Base-by-base conservation (phyloP, 2,797 vertebrate genomes). In the Syngnathus rostellatus region DNA sequence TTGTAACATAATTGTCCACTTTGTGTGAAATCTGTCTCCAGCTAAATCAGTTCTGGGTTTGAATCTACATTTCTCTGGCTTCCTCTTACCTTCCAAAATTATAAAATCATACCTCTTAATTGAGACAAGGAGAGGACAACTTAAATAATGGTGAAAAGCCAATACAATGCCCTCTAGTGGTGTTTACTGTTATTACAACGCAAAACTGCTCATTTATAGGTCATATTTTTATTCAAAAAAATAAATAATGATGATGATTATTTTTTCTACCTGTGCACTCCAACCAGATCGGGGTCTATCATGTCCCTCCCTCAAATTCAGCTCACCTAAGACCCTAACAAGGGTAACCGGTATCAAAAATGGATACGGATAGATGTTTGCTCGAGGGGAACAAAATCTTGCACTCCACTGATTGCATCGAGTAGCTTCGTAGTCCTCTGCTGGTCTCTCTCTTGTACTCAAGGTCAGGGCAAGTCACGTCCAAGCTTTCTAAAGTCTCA, bases 341-440 rank as follows among this genome's bases (percentile, higher is more conserved):
- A 54, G n/a, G n/a, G 21, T 8, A 21, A 53, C 3, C 10, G n/a
- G 6, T 46, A 23, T 21, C 21, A 1, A 54, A 54, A 54, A 25
- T 25, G 10, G 9, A 5, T 31, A 31, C 8, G 21, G 23, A 25
- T 54, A 12, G 53, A 23, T 25, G 8, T 23, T 53, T 53, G 21
- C 53, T 54, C 19, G 25, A 31, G 54, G 25, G 54, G 41, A 51
- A 53, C 66, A 55, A 59, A 10, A 41, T 61, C 31, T 19, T n/a
- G 19, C 72, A 60, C 45, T 39, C 65, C 65, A 67, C 54, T 54
- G 7, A 58, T 75, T 64, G 48, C 75, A 72, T 37, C 51, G 21
- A 64, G 63, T 57, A 76, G 8, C 77, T 70, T 77, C 80, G 69
- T 65, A 77, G 81, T 78, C 66, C 61, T 71, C 67, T 41, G 40